Conservation (phyloP, 2,888 invertebrate species). For the Eretmocerus hayati region DNA sequence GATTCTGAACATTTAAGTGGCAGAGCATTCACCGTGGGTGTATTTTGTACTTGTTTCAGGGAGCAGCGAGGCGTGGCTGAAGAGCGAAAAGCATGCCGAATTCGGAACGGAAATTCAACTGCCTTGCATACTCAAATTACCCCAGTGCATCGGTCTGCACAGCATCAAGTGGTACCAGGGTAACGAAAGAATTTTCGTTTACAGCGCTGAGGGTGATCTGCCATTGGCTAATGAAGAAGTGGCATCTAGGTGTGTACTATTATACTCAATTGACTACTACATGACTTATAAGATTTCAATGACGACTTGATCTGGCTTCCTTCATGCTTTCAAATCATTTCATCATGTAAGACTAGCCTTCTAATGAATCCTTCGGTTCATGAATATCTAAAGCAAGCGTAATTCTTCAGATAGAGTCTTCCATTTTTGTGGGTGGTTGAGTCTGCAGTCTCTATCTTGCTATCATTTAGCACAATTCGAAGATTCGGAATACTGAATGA, state of each 20-base stretch:
- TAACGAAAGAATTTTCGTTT: conserved; percentile 66
- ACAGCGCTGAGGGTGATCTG: conserved; percentile 62
- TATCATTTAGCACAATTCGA: too few relatives aligned
- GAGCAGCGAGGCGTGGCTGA: conserved; percentile 41
- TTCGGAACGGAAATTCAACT: conserved; percentile 65
- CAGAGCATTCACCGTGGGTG: conserved; percentile 7
- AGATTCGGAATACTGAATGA: too few relatives aligned
- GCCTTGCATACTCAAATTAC: conserved; percentile 63
- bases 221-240: conserved; percentile 65
- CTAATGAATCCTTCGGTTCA: too few relatives aligned
- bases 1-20: too few relatives aligned
- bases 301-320: neutral
- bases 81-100: conserved; percentile 52
- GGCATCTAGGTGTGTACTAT: conserved; percentile 59
- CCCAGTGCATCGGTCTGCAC: conserved; percentile 72
- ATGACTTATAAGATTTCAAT: neutral
- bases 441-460: too few relatives aligned
- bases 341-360: too few relatives aligned
- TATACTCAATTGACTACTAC: neutral
- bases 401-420: too few relatives aligned
- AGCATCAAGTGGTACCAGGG: conserved; percentile 80
- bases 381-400: too few relatives aligned
- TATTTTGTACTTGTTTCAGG: conserved; percentile 29
- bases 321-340: neutral
- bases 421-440: too few relatives aligned